Conservation (phyloP, 2,113 vertebrate species). For the Anoura caudifer region DNA sequence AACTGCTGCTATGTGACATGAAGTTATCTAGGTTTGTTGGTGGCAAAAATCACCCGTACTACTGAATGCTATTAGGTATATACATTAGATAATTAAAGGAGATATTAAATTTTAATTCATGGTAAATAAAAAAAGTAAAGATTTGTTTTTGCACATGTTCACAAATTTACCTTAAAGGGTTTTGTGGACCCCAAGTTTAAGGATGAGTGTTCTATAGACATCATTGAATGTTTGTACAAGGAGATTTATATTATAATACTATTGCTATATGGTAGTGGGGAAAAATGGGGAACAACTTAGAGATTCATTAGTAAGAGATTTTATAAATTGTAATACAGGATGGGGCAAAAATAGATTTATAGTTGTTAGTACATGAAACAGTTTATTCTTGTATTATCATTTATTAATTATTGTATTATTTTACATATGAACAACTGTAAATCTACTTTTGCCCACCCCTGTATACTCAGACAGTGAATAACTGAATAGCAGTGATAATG, state of each 20-base stretch:
- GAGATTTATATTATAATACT: neutral
- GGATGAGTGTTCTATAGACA: neutral
- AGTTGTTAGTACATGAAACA: neutral
- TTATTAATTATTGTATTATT: neutral
- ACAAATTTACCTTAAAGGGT: neutral
- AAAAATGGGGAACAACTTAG: neutral
- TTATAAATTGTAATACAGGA: neutral
- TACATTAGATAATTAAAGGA: neutral
- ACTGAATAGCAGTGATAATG: neutral
- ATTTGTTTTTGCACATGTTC: neutral
- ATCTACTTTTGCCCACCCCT: neutral
- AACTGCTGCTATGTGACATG: neutral
- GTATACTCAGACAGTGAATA: neutral
- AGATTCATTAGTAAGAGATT: neutral
- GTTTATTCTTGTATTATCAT: neutral
- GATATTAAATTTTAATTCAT: neutral
- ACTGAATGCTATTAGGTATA: neutral
- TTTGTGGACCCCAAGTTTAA: neutral
- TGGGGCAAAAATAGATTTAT: neutral
- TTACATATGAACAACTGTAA: neutral
- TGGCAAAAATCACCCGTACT: neutral
- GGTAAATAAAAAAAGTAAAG: conserved; percentile 2
- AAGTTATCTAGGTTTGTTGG: neutral
- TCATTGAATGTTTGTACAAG: neutral
- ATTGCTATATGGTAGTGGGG: neutral